Evolutionary conservation across 2,797 vertebrate genomes (phyloP), one percentile per base, ranked within the genome.

Genomic region (Cuculus canorus): DNA sequence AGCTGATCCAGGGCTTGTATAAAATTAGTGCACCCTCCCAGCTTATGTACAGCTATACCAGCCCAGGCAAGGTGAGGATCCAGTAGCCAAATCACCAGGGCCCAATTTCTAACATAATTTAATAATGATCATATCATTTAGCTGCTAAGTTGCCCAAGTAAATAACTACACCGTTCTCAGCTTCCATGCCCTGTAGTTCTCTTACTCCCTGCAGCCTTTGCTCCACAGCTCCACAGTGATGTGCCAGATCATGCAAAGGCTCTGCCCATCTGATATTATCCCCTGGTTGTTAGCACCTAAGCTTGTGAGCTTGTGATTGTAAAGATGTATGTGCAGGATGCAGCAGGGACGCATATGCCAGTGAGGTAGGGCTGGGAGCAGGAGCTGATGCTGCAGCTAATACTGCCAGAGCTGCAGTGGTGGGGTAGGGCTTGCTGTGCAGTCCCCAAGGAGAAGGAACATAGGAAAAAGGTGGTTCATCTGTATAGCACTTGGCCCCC

Each of bases 161-260:
- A 84, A 71, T 70, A 81, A 88, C 41, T 66, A 79, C 43, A 35
- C 6, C 1, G 0, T n/a, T 72, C 33, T 45, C 60, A 50, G 7
- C 21, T 59, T 86, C 60, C 43, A 52, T 28, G 17, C n/a, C 19
- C 32, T 48, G 39, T 17, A 37, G 21, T 35, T 52, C 53, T 28
- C n/a, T 56, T 0, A 0, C 24, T 77, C 10, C 9, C 2, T 2
- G 22, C 1, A 5, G 53, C 14, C 18, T 2, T 2, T 21, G 5
- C 8, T 61, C 24, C 1, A 1, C 47, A 56, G 33, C 17, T n/a
- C 50, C 1, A 2, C 17, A 82, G 16, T 0, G 2, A 45, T 24
- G 33, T 3, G 4, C 28, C 54, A 17, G n/a, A 1, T 8, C 1
- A 0, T 0, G 0, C 8, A 41, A 17, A 41, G 2, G 17, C 17